These are phyloP conservation scores for Rhynchopsitta pachyrhyncha DNA, from an alignment of 2,113 vertebrate species.

Conservation along the genomic window DNA sequence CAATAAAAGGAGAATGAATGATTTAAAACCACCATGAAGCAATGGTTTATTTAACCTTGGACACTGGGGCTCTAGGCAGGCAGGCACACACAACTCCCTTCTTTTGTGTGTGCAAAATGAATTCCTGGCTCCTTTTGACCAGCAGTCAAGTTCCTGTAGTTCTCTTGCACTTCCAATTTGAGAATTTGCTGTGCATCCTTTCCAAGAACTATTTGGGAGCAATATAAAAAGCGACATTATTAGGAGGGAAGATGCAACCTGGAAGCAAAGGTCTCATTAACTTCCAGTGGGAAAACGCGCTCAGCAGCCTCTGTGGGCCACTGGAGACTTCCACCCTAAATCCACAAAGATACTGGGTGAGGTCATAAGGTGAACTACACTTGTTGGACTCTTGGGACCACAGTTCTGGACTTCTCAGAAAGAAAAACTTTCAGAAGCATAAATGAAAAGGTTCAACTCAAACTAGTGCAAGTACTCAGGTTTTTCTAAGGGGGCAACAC, in stretches of 20 bases:
- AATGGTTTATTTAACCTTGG: background rate
- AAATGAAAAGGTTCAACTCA: background rate
- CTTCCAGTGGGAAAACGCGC: background rate
- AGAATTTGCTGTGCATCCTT: background rate
- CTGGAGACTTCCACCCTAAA: background rate
- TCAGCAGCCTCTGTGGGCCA: background rate
- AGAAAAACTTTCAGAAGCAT: background rate
- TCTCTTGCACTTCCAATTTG: background rate
- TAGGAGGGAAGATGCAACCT: background rate
- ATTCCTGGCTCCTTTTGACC: background rate
- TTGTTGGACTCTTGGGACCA: background rate
- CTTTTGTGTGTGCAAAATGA: background rate
- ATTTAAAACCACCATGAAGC: background rate
- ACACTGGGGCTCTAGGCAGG: background rate
- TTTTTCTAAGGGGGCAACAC: background rate
- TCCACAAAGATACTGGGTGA: background rate
- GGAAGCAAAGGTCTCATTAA: background rate
- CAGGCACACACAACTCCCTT: background rate
- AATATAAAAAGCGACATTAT: background rate
- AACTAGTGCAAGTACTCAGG: background rate
- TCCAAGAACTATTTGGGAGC: background rate
- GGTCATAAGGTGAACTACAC: background rate
- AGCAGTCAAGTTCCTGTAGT: background rate
- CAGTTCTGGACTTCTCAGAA: background rate
- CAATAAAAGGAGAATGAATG: background rate